Evolutionary conservation across 1,140 invertebrate genomes (phyloP), one percentile per base, ranked within the genome.

Genomic region (Pantala flavescens): DNA sequence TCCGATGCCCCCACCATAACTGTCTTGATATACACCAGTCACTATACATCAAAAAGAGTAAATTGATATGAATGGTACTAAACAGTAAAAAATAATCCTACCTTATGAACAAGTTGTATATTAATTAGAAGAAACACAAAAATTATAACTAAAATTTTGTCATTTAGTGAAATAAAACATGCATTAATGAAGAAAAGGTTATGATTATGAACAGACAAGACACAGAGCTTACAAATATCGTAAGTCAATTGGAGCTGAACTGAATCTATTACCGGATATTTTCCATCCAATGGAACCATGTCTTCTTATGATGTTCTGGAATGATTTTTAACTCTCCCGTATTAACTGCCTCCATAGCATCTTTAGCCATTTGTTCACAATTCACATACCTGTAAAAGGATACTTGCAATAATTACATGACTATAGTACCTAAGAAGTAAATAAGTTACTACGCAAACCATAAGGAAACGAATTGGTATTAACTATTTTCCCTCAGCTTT

Each of bases 1-100:
- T 98, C 71, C 94, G 88, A 85, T 99, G 98, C 11, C 98, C 98
- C 98, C 98, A 99, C 98, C 98, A 99, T 7, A 99, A 85, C 82
- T 99, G 98, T 14, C 98, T 86, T 7, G 96, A 98, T 78, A 99
- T 96, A 82, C 97, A 99, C 89, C 89, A 90, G 78, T 90, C 89
- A 70, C 87, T 86, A 78, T 70, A 78, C 71, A 71, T 73, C 21
- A 63, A 5, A 63, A 21, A 63, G n/a, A 63, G n/a, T 63, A 63
- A 63, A 63, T 19, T 1, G 12, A 63, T 7, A 21, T 63, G 36
- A 74, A 72, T 77, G 75, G 70, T 23, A n/a, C n/a, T n/a, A n/a
- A n/a, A n/a, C 70, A 74, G n/a, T 43, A 74, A 78, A 23, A 73
- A 73, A 24, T 24, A 73, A 1, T 36, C n/a, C 21, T 3, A 70